Conservation (phyloP, 2,797 vertebrate genomes). For the Galagoides demidoff region DNA sequence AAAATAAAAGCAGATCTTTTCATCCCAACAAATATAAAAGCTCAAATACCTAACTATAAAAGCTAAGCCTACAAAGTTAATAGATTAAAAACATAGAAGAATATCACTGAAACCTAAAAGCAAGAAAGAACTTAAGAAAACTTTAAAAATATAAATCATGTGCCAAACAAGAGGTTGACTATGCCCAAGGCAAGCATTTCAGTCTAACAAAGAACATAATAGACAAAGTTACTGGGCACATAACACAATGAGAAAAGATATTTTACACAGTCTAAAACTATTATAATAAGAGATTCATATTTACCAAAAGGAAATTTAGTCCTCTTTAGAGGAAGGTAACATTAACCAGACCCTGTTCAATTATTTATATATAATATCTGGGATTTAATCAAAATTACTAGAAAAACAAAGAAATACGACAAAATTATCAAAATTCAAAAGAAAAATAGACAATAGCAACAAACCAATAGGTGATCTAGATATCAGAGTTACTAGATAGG, state of each 20-base stretch:
- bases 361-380: background rate
- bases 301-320: background rate
- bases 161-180: background rate
- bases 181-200: background rate
- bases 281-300: background rate
- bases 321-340: background rate
- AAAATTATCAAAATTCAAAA: background rate
- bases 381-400: background rate
- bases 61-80: background rate
- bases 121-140: conserved; percentile 25
- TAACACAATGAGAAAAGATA: background rate
- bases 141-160: background rate
- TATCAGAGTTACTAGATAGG: background rate
- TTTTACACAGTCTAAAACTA: background rate
- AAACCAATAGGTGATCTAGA: background rate
- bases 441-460: background rate
- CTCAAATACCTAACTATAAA: background rate
- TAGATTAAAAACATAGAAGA: background rate
- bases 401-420: background rate
- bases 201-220: background rate
- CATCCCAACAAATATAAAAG: background rate
- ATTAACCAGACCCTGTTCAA: background rate
- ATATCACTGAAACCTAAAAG: background rate
- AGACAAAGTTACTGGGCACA: background rate
- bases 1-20: background rate